These are phyloP conservation scores for Oedothorax gibbosus DNA, from an alignment of 1,140 invertebrate genomes.

Conservation along the genomic window DNA sequence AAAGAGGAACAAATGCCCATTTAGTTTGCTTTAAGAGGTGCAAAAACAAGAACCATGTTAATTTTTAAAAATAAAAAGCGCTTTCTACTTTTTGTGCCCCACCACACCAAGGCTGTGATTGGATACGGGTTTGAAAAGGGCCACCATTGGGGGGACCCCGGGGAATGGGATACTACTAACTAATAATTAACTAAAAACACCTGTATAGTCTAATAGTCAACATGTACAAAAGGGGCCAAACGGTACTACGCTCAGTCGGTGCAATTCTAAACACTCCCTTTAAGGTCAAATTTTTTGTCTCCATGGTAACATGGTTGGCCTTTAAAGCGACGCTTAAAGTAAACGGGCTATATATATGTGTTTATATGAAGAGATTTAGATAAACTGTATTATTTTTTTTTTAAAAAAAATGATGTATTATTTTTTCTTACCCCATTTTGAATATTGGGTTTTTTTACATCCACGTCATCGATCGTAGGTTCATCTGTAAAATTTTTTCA, in stretches of 20 bases:
- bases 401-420: conserved; percentile 16
- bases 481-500: conserved; percentile 53
- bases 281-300: too few species aligned
- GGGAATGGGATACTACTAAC: conserved; percentile 34
- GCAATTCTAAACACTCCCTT: too few species aligned
- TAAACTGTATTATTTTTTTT: conserved; percentile 9
- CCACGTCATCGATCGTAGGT: background rate
- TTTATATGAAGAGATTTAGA: too few species aligned
- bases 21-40: too few species aligned
- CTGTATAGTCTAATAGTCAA: conserved; percentile 48
- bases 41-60: too few species aligned
- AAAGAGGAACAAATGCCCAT: too few species aligned
- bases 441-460: conserved; percentile 30
- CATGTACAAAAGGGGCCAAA: conserved; percentile 50
- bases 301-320: too few species aligned
- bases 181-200: background rate
- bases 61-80: background rate
- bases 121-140: conserved; percentile 50
- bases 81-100: conserved; percentile 13
- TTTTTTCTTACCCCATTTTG: background rate
- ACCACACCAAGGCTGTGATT: conserved; percentile 57
- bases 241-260: conserved; percentile 13
- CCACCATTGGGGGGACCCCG: conserved; percentile 10
- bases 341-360: background rate
- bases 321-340: too few species aligned